Percentiles rank a stretch among this genome's conserved stretches.
Evolutionary conservation across 2,888 invertebrate genomes (phyloP).

Genomic region (Germaria angustata): DNA sequence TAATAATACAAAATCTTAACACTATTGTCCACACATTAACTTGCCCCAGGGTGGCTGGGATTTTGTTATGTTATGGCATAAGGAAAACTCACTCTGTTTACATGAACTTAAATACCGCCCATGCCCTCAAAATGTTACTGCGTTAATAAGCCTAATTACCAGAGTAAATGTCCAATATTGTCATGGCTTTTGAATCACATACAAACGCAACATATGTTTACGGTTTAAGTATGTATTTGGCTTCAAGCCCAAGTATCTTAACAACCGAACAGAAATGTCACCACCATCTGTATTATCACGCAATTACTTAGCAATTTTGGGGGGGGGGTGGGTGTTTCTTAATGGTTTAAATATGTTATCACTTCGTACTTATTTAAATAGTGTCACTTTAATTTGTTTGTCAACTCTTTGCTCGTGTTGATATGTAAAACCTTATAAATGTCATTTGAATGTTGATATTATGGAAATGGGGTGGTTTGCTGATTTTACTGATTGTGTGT

Average conservation of each 20-base stretch:
- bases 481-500: no score
- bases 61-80: slow-evolving; percentile 26
- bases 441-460: slow-evolving; percentile 22
- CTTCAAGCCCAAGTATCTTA: slow-evolving; percentile 59
- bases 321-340: not conserved
- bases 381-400: slow-evolving; percentile 39
- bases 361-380: not conserved
- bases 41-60: slow-evolving; percentile 38
- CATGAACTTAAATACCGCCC: not conserved
- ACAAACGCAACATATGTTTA: not conserved
- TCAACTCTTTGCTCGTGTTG: slow-evolving; percentile 9
- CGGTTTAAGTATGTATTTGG: slow-evolving; percentile 38
- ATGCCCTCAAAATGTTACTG: slow-evolving; percentile 10
- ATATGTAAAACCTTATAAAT: slow-evolving; percentile 53
- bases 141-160: slow-evolving; percentile 66
- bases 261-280: slow-evolving; percentile 49
- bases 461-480: not conserved
- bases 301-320: slow-evolving; percentile 5
- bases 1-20: slow-evolving; percentile 55
- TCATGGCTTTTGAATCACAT: slow-evolving; percentile 35
- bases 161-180: slow-evolving; percentile 61
- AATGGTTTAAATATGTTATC: slow-evolving; percentile 24
- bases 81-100: slow-evolving; percentile 32
- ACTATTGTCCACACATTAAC: slow-evolving; percentile 59
- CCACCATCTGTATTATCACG: not conserved